Evolutionary conservation across 2,797 vertebrate genomes (phyloP).

Genomic region (Sparus aurata): DNA sequence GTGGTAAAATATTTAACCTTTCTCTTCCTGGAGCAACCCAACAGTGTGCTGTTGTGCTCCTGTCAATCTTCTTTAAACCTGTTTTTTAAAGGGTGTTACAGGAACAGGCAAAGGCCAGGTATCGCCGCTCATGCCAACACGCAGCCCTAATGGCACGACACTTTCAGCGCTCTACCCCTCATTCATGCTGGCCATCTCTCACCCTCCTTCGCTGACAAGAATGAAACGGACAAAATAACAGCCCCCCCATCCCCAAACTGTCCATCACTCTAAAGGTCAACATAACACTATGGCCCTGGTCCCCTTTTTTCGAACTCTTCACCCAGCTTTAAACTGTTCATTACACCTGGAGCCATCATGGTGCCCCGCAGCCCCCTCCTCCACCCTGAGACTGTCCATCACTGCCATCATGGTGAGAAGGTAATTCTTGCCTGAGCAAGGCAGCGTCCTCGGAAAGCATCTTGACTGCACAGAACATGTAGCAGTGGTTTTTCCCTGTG

Average conservation of each 20-base stretch:
- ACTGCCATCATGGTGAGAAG: slow-evolving; percentile 68
- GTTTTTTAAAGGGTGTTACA: slow-evolving; percentile 31
- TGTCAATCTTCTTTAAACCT: slow-evolving; percentile 19
- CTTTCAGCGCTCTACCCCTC: slow-evolving; percentile 29
- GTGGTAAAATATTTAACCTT: neutral
- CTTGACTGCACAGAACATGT: slow-evolving; percentile 33
- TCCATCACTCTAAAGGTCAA: slow-evolving; percentile 75
- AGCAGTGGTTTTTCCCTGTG: neutral
- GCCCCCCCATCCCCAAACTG: slow-evolving; percentile 46
- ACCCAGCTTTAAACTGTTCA: slow-evolving; percentile 57
- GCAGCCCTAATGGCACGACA: slow-evolving; percentile 43
- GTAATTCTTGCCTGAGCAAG: slow-evolving; percentile 60
- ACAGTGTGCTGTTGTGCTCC: no score
- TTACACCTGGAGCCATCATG: slow-evolving; percentile 64
- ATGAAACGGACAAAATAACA: slow-evolving; percentile 65
- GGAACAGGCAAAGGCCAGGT: slow-evolving; percentile 22
- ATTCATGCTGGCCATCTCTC: slow-evolving; percentile 36
- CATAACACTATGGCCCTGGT: slow-evolving; percentile 55
- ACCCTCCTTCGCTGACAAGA: slow-evolving; percentile 41
- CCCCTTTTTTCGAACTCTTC: slow-evolving; percentile 45
- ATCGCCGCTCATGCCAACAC: slow-evolving; percentile 1
- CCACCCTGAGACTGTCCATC: slow-evolving; percentile 62
- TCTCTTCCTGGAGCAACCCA: no score
- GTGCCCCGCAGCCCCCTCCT: slow-evolving; percentile 28
- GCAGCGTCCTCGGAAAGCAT: slow-evolving; percentile 43